Evolutionary conservation across 2,888 invertebrate genomes (phyloP), one percentile per base, ranked within the genome.

Genomic region (Sinhomidia bicolor): DNA sequence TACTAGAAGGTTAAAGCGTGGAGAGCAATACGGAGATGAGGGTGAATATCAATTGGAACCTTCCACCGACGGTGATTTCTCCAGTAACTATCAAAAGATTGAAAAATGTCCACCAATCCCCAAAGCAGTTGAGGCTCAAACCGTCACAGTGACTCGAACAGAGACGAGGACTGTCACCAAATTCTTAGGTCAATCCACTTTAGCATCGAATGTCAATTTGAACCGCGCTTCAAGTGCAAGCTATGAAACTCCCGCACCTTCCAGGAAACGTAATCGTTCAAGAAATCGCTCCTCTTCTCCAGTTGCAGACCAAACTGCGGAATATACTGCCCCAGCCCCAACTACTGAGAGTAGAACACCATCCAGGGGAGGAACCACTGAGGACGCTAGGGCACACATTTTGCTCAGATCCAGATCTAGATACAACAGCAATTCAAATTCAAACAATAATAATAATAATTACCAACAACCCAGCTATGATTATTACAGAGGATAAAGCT

Each of bases 51-150:
- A 87, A 6, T 80, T 91, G 41, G 91, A 91, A 26, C 91, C 91
- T 0, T 88, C 88, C 36, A 85, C 89, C 1, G 91, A 91, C 29
- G 91, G 91, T 14, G 91, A 91, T 47, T 90, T 87, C 23, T 91
- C 91, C 6, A 89, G 88, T 17, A 88, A 89, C 32, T 89, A 88
- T 51, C 89, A 90, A 36, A 85, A 88, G 76, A 57, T 65, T n/a
- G 90, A 91, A 26, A 81, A 74, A 78, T 91, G 91, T 81, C 91
- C 91, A n/a, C 91, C 91, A n/a, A 88, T 89, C n/a, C 87, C 87
- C 3, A 80, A 87, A 20, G 60, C 54, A 7, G 81, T 54, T 23
- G 85, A 81, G n/a, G 79, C 80, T 20, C 36, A 62, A 76, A 81
- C 85, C 2, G 68, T 89, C 1, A 91, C 90, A 0, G 74, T 89